Base-by-base conservation (phyloP, 2,888 invertebrate genomes). In the Tromatobia lineatoria region DNA sequence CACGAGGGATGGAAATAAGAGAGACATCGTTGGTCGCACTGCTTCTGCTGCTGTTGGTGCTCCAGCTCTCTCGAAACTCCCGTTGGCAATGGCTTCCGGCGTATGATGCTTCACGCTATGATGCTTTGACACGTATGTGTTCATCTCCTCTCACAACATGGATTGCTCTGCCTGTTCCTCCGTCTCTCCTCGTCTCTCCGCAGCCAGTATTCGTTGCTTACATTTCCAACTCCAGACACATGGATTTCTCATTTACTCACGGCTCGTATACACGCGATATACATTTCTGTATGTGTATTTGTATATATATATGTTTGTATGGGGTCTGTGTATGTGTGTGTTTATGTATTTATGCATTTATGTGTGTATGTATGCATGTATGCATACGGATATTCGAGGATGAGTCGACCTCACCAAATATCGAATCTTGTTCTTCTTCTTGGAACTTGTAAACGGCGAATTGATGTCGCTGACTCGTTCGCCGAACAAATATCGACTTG, bases 321-420 rank as follows among this genome's bases (percentile, higher is more conserved):
- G 34, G 29, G 2, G 4, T 29, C 29, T 29, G 4, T 29, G 29
- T 29, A 29, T 29, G 2, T 29, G 4, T 29, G 29, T 4, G 29
- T 29, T 29, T 29, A 29, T 29, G 29, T 29, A 10, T 10, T 8
- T 38, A 10, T 8, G 10, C 7, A 8, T 7, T 1, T 10, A 7
- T 15, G 11, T 3, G 6, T 47, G n/a, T 50, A 38, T 76, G 38
- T 66, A 23, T 64, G 34, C 52, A 52, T 23, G 38, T 11, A 45
- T n/a, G 18, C 3, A 45, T 70, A n/a, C 10, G 34, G n/a, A 11
- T 52, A 54, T 45, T 15, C 54, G 64, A 61, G 34, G 54, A 79
- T 79, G 79, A 83, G 54, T 80, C 67, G 80, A 80, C 64, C 73
- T 80, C 69, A 54, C 67, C 76, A 52, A 83, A 77, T 80, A 83